Base-by-base conservation (phyloP, 2,888 invertebrate species). In the Dromius quadrimaculatus region DNA sequence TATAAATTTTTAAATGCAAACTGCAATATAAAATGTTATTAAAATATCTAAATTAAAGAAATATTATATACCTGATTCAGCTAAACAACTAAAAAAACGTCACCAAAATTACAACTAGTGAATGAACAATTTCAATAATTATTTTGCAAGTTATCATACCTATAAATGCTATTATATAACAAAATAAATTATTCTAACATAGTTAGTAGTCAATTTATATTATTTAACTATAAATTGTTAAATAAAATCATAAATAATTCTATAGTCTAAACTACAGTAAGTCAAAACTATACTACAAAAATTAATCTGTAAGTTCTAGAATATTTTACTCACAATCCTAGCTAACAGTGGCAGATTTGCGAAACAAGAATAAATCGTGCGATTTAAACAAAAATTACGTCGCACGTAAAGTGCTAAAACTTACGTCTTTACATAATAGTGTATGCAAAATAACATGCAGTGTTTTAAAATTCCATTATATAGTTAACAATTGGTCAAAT, bases 11-110 rank as follows among this genome's bases (percentile, higher is more conserved):
- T 68, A 68, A 68, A 68, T 68, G 36, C 68, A 68, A 68, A 68
- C 68, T 68, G 68, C 43, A 68, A 68, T 68, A 68, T 68, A 68
- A 68, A 68, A 68, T 68, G 68, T 68, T 68, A 68, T 68, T 68
- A 68, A 68, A 68, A 59, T 68, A 68, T 68, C 68, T 68, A 68
- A 54, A 68, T 54, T 68, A 59, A 43, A 43, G 43, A 59, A 68
- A 59, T 59, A 66, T 65, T 50, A 65, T 23, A 38, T 54, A 54
- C 20, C 47, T 62, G 23, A 22, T 62, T 41, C 13, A 62, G 41
- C 62, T 62, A 62, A 62, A 62, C 41, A n/a, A 62, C 62, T 62
- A 62, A 62, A 20, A 62, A 62, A 62, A 62, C 62, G 41, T 62
- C 62, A 62, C 62, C 62, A 62, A 22, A 62, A 23, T 41, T 23